phyloP scores from a whole-genome alignment of 1,140 invertebrate species.

The Brachystomella parvula region DNA sequence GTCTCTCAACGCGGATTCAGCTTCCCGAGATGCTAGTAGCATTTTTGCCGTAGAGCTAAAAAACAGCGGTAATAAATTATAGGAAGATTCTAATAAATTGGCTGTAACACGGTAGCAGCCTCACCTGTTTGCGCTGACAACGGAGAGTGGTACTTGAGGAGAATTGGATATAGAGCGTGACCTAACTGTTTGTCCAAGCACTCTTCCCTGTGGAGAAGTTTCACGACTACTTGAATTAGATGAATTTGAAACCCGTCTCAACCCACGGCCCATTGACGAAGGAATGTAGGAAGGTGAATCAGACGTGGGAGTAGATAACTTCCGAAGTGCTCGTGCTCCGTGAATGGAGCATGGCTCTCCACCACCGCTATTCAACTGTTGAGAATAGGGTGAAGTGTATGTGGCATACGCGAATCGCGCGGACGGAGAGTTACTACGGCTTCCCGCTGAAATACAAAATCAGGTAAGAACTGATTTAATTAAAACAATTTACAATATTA shows the following conservation, averaged over 20 bases:
- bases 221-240: constrained; percentile 36
- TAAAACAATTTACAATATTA: not conserved
- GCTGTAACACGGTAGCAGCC: not conserved
- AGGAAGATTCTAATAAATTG: not conserved
- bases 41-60: constrained; percentile 32
- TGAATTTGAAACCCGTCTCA: constrained; percentile 28
- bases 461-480: not conserved
- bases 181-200: constrained; percentile 22
- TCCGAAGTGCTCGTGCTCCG: not conserved
- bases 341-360: not conserved
- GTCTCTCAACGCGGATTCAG: constrained; percentile 31
- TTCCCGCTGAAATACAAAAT: constrained; percentile 29
- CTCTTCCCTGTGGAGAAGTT: constrained; percentile 29
- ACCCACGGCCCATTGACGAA: constrained; percentile 18
- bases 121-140: constrained; percentile 5
- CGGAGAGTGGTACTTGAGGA: constrained; percentile 23
- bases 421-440: constrained; percentile 36
- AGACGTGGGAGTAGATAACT: not conserved
- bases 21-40: constrained; percentile 34
- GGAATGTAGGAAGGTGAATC: constrained; percentile 16
- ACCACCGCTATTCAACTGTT: not conserved
- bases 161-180: constrained; percentile 34
- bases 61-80: not conserved
- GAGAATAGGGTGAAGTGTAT: constrained; percentile 34
- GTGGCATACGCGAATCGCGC: constrained; percentile 34